phyloP scores from a whole-genome alignment of 2,113 vertebrate species.

The Craseonycteris thonglongyai region DNA sequence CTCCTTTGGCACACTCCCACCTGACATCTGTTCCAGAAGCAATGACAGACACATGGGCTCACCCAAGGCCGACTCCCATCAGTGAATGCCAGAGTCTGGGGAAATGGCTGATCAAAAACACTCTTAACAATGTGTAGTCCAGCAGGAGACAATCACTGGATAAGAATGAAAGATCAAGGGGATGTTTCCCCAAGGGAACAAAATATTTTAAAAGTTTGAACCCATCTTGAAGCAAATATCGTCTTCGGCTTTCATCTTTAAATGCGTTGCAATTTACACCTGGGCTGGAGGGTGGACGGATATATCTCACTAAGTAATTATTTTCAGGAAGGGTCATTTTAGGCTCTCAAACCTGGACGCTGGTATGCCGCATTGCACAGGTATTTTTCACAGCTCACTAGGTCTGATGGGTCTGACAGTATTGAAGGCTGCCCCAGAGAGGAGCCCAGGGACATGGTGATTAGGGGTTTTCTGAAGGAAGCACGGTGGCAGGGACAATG shows the following conservation, averaged over 20 bases:
- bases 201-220: neutral
- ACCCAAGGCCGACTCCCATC: neutral
- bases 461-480: neutral
- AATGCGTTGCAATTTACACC: neutral
- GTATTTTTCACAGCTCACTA: constrained; percentile 4
- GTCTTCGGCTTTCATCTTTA: neutral
- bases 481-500: constrained; percentile 24
- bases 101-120: neutral
- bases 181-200: neutral
- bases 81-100: neutral
- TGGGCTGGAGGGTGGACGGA: neutral
- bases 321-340: neutral
- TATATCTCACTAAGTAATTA: neutral
- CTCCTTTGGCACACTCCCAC: neutral
- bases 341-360: neutral
- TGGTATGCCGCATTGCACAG: neutral
- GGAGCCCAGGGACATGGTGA: neutral
- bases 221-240: neutral
- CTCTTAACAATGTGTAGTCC: neutral
- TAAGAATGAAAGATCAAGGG: neutral
- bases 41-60: neutral
- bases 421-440: neutral
- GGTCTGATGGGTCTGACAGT: neutral
- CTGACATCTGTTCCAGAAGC: neutral
- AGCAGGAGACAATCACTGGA: neutral